Conservation (phyloP, 2,888 invertebrate genomes). For the Diaperis boleti region DNA sequence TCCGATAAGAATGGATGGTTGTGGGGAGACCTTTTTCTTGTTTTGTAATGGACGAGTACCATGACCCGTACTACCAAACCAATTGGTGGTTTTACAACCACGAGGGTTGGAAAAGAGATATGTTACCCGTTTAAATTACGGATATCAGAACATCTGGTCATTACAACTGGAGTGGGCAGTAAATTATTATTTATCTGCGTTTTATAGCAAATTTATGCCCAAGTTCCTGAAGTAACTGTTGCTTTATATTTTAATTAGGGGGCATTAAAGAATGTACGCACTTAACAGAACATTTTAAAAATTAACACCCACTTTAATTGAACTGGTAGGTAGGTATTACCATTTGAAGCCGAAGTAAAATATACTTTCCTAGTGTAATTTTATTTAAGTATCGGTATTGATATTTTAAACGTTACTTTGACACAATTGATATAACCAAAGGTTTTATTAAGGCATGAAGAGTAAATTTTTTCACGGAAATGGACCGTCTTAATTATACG, state of each 20-base stretch:
- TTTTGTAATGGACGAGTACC: neutral
- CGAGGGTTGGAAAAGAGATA: neutral
- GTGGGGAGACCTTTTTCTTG: conserved; percentile 1
- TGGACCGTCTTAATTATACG: too few relatives aligned
- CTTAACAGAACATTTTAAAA: too few relatives aligned
- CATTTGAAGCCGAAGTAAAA: too few relatives aligned
- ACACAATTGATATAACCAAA: too few relatives aligned
- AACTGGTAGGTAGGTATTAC: too few relatives aligned
- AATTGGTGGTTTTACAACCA: neutral
- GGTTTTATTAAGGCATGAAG: too few relatives aligned
- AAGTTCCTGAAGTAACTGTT: neutral
- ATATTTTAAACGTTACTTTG: too few relatives aligned
- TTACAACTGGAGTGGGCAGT: neutral
- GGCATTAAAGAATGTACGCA: too few relatives aligned
- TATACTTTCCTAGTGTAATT: too few relatives aligned
- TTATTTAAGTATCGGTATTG: too few relatives aligned
- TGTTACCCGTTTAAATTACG: neutral
- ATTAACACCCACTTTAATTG: too few relatives aligned
- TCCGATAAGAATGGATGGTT: conserved; percentile 6
- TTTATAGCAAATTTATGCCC: neutral
- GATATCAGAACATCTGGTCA: conserved; percentile 1
- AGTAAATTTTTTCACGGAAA: too few relatives aligned
- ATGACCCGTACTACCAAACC: neutral
- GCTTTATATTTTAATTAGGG: neutral
- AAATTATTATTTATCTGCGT: neutral